These are phyloP conservation scores for Phrynosoma platyrhinos DNA, from an alignment of 2,113 vertebrate genomes.

Conservation along the genomic window DNA sequence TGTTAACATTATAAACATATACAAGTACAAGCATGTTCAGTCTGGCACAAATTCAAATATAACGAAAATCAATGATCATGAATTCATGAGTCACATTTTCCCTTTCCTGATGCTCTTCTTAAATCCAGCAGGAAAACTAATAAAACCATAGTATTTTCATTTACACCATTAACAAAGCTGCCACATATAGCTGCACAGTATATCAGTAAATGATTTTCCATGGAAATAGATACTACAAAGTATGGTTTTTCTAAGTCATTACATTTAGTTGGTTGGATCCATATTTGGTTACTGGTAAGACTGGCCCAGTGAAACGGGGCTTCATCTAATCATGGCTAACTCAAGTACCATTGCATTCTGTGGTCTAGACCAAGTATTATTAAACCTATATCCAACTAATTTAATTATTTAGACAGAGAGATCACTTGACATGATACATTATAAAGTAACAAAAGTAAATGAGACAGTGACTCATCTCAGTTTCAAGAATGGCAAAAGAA, in stretches of 20 bases:
- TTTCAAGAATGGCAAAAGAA: not conserved
- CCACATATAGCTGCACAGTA: not conserved
- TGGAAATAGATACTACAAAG: not conserved
- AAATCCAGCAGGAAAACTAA: not conserved
- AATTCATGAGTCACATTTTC: not conserved
- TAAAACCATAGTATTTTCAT: not conserved
- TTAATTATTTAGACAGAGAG: not conserved
- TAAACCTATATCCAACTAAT: not conserved
- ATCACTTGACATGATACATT: not conserved
- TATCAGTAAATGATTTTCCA: not conserved
- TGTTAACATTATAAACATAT: slow-evolving; percentile 59
- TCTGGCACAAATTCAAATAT: not conserved
- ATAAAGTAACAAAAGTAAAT: slow-evolving; percentile 49
- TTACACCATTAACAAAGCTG: not conserved
- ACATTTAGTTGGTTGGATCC: not conserved
- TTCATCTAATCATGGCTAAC: not conserved
- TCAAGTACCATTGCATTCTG: not conserved
- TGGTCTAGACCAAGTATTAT: not conserved
- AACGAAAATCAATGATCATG: not conserved
- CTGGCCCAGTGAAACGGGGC: not conserved
- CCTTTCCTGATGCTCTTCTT: not conserved
- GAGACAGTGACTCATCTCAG: not conserved
- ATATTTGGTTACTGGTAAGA: not conserved
- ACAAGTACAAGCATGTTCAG: not conserved
- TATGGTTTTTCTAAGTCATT: not conserved